These are phyloP conservation scores for Agrotis exclamationis DNA, from an alignment of 2,888 invertebrate species.

Conservation along the genomic window DNA sequence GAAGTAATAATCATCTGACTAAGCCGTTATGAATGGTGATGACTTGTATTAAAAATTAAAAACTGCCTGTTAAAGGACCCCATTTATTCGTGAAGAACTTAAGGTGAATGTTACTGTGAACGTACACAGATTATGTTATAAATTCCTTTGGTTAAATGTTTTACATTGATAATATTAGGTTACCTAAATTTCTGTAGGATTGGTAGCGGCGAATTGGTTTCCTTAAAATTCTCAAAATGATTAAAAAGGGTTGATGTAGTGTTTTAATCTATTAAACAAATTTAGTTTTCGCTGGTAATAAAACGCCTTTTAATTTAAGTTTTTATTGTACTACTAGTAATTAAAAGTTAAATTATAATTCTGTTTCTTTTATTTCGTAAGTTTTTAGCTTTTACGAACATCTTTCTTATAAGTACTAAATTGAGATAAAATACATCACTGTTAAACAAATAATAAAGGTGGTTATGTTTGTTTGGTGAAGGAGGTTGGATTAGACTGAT, in stretches of 20 bases:
- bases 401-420: no score
- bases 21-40: neutral
- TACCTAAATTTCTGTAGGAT: neutral
- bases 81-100: neutral
- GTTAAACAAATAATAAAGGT: no score
- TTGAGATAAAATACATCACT: no score
- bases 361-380: no score
- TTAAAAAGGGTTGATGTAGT: neutral
- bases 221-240: constrained; percentile 24
- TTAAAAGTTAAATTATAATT: no score
- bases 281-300: neutral
- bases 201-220: constrained; percentile 1
- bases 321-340: no score
- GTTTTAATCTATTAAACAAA: neutral
- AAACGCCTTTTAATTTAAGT: neutral
- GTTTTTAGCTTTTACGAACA: no score
- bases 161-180: constrained; percentile 4
- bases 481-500: no score
- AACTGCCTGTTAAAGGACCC: constrained; percentile 1
- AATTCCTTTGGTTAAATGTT: neutral
- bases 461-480: no score
- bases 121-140: neutral
- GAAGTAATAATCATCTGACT: neutral
- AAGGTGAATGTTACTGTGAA: no score
- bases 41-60: constrained; percentile 3